These are phyloP conservation scores for Thecocarcelia acutangulata DNA, from an alignment of 2,888 invertebrate genomes.

Conservation along the genomic window DNA sequence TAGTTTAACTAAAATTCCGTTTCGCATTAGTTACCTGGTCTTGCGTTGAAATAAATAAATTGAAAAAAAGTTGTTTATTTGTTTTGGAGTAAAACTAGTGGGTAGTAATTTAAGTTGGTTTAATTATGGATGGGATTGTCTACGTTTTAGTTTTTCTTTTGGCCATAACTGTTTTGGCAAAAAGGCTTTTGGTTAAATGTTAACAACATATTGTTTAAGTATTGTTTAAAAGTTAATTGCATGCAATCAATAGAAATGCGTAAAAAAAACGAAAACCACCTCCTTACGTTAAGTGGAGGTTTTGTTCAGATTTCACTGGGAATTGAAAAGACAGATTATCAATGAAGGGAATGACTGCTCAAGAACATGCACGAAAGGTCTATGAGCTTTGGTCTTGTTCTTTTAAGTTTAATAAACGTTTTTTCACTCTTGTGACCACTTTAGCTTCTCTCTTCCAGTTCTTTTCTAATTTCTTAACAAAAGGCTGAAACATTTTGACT, in stretches of 20 bases:
- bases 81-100: background rate
- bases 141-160: constrained; percentile 13
- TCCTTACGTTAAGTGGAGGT: constrained; percentile 7
- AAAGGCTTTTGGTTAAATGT: constrained; percentile 2
- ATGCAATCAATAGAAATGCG: constrained; percentile 64
- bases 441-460: background rate
- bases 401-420: background rate
- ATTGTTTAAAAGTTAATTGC: constrained; percentile 63
- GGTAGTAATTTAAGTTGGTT: background rate
- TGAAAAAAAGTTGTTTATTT: constrained; percentile 39
- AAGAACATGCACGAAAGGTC: background rate
- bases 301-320: background rate
- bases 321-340: background rate
- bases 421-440: background rate
- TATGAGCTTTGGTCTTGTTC: background rate
- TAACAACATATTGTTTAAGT: constrained; percentile 13
- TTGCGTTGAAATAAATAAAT: constrained; percentile 17
- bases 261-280: constrained; percentile 47
- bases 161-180: constrained; percentile 8
- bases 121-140: constrained; percentile 11
- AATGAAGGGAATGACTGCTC: background rate
- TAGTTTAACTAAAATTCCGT: background rate
- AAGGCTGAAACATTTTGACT: constrained; percentile 32
- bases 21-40: constrained; percentile 30
- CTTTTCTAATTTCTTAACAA: background rate